Conservation (phyloP, 2,797 vertebrate species). For the Nyctalus aviator region DNA sequence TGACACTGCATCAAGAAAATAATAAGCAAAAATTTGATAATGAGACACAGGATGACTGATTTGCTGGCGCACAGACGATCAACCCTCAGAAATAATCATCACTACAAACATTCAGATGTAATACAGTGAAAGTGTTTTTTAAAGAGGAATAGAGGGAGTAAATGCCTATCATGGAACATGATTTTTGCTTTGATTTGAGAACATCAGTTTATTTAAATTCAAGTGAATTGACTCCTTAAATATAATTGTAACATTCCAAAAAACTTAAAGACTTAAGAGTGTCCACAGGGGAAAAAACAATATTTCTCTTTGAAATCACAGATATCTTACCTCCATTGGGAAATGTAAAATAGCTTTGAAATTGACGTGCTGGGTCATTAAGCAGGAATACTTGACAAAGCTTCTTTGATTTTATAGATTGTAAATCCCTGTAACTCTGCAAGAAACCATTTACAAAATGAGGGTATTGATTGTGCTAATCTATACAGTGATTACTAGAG, state of each 20-base stretch:
- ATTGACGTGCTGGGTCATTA: constrained; percentile 75
- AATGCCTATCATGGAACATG: constrained; percentile 51
- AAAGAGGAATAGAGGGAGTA: constrained; percentile 26
- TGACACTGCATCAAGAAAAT: not conserved
- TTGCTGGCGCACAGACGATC: constrained; percentile 41
- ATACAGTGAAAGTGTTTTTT: constrained; percentile 40
- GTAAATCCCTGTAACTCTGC: constrained; percentile 47
- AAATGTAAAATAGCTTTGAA: constrained; percentile 74
- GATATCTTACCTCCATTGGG: not conserved
- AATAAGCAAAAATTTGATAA: constrained; percentile 44
- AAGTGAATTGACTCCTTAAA: constrained; percentile 13
- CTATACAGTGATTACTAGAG: constrained; percentile 58
- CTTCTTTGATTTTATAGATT: constrained; percentile 80
- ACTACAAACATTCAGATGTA: not conserved
- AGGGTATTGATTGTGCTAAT: constrained; percentile 75
- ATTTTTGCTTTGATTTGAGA: constrained; percentile 52
- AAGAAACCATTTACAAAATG: constrained; percentile 76
- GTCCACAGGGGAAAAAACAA: constrained; percentile 8
- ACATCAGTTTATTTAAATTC: constrained; percentile 69
- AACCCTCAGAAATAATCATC: constrained; percentile 52
- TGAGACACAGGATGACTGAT: constrained; percentile 56
- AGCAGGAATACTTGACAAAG: constrained; percentile 76
- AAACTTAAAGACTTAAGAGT: constrained; percentile 64
- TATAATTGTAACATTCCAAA: constrained; percentile 65
- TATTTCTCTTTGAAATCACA: constrained; percentile 66